phyloP scores from a whole-genome alignment of 2,888 invertebrate species.

The Trimorus sp. region DNA sequence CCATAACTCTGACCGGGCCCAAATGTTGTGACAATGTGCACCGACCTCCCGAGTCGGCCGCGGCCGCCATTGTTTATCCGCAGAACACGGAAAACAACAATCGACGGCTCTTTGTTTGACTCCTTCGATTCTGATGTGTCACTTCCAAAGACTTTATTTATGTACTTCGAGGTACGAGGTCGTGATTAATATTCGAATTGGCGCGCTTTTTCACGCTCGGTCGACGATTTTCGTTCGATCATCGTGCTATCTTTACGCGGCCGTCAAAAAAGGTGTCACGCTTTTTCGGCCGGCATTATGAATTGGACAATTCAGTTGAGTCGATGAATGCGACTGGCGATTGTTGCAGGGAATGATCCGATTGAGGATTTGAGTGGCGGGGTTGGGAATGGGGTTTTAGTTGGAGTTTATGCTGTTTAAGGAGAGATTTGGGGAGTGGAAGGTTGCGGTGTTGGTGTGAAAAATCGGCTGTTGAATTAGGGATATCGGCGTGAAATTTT shows the following conservation, averaged over 20 bases:
- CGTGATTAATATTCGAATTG: conserved; percentile 37
- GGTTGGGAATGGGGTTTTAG: too few relatives aligned
- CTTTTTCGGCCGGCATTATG: neutral
- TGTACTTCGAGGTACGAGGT: conserved; percentile 5
- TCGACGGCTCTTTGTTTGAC: conserved; percentile 48
- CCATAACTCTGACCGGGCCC: conserved; percentile 76
- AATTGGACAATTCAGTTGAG: too few relatives aligned
- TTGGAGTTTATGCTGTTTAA: too few relatives aligned
- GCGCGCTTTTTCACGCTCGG: too few relatives aligned
- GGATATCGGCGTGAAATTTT: too few relatives aligned
- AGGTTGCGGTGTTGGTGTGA: too few relatives aligned
- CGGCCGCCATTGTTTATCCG: conserved; percentile 62
- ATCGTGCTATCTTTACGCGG: neutral
- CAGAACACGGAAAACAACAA: conserved; percentile 63
- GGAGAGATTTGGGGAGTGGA: too few relatives aligned
- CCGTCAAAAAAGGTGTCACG: conserved; percentile 12
- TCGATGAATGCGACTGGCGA: too few relatives aligned
- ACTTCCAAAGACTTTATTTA: conserved; percentile 42
- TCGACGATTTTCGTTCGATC: neutral
- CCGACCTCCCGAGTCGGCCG: conserved; percentile 58
- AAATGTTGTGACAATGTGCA: conserved; percentile 80
- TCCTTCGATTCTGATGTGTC: conserved; percentile 35
- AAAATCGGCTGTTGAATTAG: too few relatives aligned
- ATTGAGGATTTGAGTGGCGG: too few relatives aligned
- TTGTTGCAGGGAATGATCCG: too few relatives aligned